Evolutionary conservation across 2,888 invertebrate species (phyloP).

Genomic region (Ormyrus thymus): DNA sequence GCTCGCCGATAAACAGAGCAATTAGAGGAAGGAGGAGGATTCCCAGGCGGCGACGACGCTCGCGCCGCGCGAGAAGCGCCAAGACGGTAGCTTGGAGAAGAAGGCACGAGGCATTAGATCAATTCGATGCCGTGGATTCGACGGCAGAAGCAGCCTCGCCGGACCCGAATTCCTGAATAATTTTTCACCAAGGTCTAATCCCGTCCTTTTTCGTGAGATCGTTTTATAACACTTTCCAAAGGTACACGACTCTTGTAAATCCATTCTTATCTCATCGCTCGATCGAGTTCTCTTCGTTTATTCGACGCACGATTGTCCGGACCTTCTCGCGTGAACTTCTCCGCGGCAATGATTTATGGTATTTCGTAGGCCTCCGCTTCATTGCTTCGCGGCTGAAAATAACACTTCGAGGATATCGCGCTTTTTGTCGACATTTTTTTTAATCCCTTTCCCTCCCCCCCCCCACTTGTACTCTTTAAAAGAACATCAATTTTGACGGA

Average conservation of each 20-base stretch:
- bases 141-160: conserved; percentile 8
- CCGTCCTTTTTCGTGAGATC: conserved; percentile 52
- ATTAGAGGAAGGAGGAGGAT: background rate
- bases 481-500: too few species aligned
- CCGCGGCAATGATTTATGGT: conserved; percentile 54
- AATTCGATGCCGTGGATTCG: conserved; percentile 26
- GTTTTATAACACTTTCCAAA: conserved; percentile 56
- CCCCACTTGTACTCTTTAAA: too few species aligned
- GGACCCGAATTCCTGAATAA: conserved; percentile 53
- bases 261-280: conserved; percentile 55
- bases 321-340: conserved; percentile 30
- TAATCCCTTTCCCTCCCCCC: background rate
- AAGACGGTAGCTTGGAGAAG: conserved; percentile 53
- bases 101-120: conserved; percentile 48
- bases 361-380: conserved; percentile 25
- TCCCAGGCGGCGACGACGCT: conserved; percentile 1
- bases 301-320: conserved; percentile 57
- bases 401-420: conserved; percentile 15
- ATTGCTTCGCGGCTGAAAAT: conserved; percentile 35
- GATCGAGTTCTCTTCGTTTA: conserved; percentile 55
- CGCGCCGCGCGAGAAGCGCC: conserved; percentile 1
- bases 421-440: conserved; percentile 8
- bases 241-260: conserved; percentile 57
- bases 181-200: conserved; percentile 56
- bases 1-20: too few species aligned